These are phyloP conservation scores for Gymnorhina tibicen DNA, from an alignment of 2,113 vertebrate genomes.

Conservation along the genomic window DNA sequence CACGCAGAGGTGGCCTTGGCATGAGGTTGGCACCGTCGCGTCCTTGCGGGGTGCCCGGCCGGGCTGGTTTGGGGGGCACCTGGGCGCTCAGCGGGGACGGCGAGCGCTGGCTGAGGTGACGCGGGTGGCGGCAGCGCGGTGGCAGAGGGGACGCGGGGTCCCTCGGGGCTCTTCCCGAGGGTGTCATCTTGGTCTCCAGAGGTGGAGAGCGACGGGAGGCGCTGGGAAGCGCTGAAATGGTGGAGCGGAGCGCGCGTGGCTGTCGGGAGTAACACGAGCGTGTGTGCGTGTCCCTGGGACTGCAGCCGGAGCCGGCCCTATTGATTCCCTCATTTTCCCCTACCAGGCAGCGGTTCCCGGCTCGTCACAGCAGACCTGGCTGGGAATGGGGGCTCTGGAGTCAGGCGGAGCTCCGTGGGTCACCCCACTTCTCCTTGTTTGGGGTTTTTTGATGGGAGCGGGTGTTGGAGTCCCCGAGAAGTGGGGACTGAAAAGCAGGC, in stretches of 20 bases:
- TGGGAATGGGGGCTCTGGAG: background rate
- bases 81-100: fast-evolving
- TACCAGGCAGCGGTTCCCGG: background rate
- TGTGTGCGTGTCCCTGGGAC: background rate
- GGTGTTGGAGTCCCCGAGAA: background rate
- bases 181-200: background rate
- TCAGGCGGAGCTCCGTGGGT: background rate
- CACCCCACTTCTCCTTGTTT: background rate
- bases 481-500: background rate
- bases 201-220: background rate
- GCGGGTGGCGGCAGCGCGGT: fast-evolving
- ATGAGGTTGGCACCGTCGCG: background rate
- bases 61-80: background rate
- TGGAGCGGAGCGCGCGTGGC: background rate
- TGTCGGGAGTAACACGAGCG: background rate
- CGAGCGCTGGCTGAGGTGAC: fast-evolving
- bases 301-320: background rate
- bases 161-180: background rate
- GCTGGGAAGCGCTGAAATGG: background rate
- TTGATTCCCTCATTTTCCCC: background rate
- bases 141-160: background rate
- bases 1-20: background rate
- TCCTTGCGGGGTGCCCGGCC: background rate
- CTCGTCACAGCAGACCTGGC: background rate
- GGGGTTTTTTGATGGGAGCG: fast-evolving